A percentile compares a stretch with the other conserved stretches of the same genome.
These are phyloP conservation scores for Macrophya alboannulata DNA, from an alignment of 2,888 invertebrate genomes.

Conservation along the genomic window DNA sequence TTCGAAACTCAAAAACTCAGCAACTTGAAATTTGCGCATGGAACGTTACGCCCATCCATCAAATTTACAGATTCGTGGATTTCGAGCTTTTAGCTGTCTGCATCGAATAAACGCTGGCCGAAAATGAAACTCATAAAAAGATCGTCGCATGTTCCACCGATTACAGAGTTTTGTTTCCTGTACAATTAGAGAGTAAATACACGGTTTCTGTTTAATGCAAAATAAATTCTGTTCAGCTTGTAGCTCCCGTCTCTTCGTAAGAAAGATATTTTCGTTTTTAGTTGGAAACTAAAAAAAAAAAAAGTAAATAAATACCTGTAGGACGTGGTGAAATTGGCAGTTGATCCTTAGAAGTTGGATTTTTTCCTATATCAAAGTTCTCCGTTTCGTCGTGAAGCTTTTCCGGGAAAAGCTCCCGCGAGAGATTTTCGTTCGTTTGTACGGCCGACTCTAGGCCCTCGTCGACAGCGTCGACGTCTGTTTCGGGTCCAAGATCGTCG, in stretches of 20 bases:
- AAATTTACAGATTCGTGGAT: no score
- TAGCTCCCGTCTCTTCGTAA: background rate
- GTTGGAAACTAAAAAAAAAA: background rate
- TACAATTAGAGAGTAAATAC: background rate
- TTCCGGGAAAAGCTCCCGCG: conserved; percentile 70
- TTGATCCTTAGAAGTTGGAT: background rate
- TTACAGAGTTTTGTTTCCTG: background rate
- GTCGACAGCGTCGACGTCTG: conserved; percentile 87
- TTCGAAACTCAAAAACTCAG: no score
- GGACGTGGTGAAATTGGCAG: background rate
- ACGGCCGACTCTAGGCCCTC: conserved; percentile 76
- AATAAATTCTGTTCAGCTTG: background rate
- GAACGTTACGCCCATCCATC: no score
- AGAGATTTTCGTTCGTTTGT: conserved; percentile 65
- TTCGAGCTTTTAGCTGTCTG: no score
- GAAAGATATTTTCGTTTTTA: background rate
- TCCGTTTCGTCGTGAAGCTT: conserved; percentile 71
- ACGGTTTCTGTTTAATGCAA: background rate
- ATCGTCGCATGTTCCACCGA: background rate
- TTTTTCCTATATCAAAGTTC: conserved; percentile 53
- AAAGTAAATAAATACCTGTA: conserved; percentile 20
- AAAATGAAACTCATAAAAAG: background rate
- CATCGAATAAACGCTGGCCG: no score
- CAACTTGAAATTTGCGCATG: no score
- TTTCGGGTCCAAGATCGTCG: conserved; percentile 89